Percentiles rank a stretch among this genome's conserved stretches.
Evolutionary conservation across 2,113 vertebrate species (phyloP).

Genomic region (pig (Sus scrofa)): DNA sequence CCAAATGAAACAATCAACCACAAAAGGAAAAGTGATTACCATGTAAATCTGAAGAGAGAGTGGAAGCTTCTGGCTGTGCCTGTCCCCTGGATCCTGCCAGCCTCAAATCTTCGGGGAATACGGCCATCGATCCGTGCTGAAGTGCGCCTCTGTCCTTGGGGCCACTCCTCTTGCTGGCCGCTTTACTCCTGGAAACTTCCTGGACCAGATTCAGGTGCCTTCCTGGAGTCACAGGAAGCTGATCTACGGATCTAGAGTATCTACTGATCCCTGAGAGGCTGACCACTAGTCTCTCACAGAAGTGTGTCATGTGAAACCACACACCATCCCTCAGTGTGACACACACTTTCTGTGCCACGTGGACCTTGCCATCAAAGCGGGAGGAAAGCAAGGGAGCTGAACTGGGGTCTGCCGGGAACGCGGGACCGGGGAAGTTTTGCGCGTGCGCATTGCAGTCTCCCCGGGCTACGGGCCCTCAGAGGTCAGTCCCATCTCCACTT

Average conservation of each 20-base stretch:
- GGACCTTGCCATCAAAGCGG: fast-evolving
- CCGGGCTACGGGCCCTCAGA: no score
- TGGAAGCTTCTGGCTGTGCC: not conserved
- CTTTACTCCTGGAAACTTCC: not conserved
- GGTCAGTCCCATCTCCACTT: fast-evolving
- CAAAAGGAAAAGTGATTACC: not conserved
- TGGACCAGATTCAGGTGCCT: not conserved
- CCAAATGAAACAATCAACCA: no score
- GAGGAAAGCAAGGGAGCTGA: not conserved
- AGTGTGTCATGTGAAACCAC: not conserved
- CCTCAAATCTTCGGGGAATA: not conserved
- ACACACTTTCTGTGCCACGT: not conserved
- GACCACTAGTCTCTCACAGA: not conserved
- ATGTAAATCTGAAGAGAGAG: not conserved
- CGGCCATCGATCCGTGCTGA: not conserved
- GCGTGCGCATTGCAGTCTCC: not conserved
- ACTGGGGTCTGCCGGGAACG: not conserved
- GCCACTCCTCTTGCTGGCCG: no score
- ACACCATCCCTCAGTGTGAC: fast-evolving
- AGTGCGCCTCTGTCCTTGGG: not conserved
- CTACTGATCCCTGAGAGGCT: no score
- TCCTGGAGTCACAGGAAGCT: fast-evolving
- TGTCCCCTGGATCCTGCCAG: not conserved
- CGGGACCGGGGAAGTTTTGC: not conserved
- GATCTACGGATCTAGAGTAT: no score